Evolutionary conservation across 2,888 invertebrate genomes (phyloP).

Genomic region (Catocala fraxini): DNA sequence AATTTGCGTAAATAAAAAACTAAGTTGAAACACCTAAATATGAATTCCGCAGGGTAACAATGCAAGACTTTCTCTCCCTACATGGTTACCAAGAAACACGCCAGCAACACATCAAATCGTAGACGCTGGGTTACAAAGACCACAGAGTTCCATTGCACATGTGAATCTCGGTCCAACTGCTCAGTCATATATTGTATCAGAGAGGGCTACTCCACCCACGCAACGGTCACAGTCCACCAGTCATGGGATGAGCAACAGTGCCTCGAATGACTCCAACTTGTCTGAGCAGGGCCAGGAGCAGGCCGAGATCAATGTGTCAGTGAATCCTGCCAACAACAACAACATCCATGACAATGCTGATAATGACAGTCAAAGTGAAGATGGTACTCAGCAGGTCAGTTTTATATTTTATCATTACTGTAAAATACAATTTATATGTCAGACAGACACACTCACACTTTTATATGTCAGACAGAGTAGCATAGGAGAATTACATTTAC

Average conservation of each 20-base stretch:
- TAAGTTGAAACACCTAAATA: background rate
- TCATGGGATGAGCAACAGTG: slow-evolving; percentile 66
- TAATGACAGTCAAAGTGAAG: slow-evolving; percentile 83
- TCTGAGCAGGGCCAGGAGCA: slow-evolving; percentile 69
- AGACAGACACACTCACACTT: background rate
- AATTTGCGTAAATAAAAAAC: too few species aligned
- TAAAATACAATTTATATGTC: background rate
- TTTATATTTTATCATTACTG: background rate
- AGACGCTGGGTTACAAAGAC: slow-evolving; percentile 69
- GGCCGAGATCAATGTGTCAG: slow-evolving; percentile 76
- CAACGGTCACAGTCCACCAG: slow-evolving; percentile 62
- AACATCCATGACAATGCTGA: slow-evolving; percentile 81
- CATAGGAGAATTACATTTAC: too few species aligned
- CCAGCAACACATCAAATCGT: slow-evolving; percentile 72
- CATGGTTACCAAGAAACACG: slow-evolving; percentile 78
- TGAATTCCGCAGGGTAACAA: slow-evolving; percentile 73
- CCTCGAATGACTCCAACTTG: slow-evolving; percentile 71
- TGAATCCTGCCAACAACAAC: slow-evolving; percentile 81
- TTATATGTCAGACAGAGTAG: too few species aligned
- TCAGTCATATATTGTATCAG: slow-evolving; percentile 74
- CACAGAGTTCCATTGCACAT: slow-evolving; percentile 80
- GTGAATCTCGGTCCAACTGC: slow-evolving; percentile 69
- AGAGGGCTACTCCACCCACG: slow-evolving; percentile 61
- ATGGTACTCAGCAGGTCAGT: slow-evolving; percentile 78
- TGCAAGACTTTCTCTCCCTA: slow-evolving; percentile 77